Evolutionary conservation across 2,113 vertebrate species (phyloP), one percentile per base, ranked within the genome.

Genomic region (Furnarius figulus): DNA sequence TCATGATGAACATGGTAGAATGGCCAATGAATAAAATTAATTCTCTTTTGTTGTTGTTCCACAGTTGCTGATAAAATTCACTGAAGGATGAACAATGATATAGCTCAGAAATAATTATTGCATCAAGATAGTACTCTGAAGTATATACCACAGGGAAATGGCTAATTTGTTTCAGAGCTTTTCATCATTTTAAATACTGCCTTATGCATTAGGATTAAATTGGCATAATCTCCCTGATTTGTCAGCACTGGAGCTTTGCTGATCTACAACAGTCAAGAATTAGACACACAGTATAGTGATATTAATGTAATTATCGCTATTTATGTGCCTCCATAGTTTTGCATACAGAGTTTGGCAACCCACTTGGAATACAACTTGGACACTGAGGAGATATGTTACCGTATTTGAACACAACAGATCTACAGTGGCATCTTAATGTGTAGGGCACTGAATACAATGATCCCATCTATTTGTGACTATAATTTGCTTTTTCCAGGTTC

Each of bases 401-500:
- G 30, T 30, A 67, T 35, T 53, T 80, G 75, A 62, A 47, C 35
- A 61, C 10, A 58, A 50, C 0, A 2, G 28, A 62, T 61, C 50
- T 37, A 46, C 37, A 58, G 86, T 53, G 25, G 6, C 8, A 25
- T 76, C 37, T 65, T 44, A 53, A 16, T 40, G 2, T 10, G 22
- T 1, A 49, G 9, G 14, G 9, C 18, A 56, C 19, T 0, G 2
- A 67, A 33, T 61, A 46, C 13, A 61, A 35, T 6, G 59, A 49
- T 77, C 14, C 19, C 35, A 30, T 0, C 0, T 85, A 66, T 30
- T 66, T 1, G 0, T 27, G 31, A 39, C 35, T 65, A 53, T 18
- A 49, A 12, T 39, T 65, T 65, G 18, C 39, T 33, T 52, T 70
- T n/a, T 78, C 15, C 35, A 65, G 27, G 11, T 70, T 81, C 58